Conservation (phyloP, 2,888 invertebrate species). For the Drosophila formosana region DNA sequence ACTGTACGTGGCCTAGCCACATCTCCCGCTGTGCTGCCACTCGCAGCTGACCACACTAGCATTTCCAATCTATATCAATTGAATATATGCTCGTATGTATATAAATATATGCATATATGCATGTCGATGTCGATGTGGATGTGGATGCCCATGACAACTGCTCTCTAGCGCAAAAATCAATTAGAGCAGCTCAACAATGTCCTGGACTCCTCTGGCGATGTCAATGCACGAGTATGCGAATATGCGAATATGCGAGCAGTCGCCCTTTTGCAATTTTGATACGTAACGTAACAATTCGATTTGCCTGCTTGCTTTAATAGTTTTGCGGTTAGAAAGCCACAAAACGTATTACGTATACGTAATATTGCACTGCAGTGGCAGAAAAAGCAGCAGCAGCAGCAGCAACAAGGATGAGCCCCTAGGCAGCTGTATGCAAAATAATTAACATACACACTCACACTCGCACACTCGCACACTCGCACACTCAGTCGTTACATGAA, state of each 20-base stretch:
- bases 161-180: slow-evolving; percentile 70
- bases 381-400: slow-evolving; percentile 51
- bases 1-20: slow-evolving; percentile 7
- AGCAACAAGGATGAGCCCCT: slow-evolving; percentile 25
- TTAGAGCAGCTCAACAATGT: slow-evolving; percentile 67
- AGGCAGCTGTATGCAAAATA: slow-evolving; percentile 75
- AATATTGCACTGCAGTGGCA: slow-evolving; percentile 69
- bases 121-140: neutral
- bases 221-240: slow-evolving; percentile 2
- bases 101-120: neutral
- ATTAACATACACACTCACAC: slow-evolving; percentile 66
- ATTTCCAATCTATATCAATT: slow-evolving; percentile 46
- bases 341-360: slow-evolving; percentile 78
- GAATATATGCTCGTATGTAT: slow-evolving; percentile 23
- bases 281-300: slow-evolving; percentile 70
- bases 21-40: slow-evolving; percentile 2
- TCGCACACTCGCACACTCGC: slow-evolving; percentile 20
- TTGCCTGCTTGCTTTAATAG: slow-evolving; percentile 80
- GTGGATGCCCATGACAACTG: slow-evolving; percentile 54
- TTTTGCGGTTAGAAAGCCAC: slow-evolving; percentile 77
- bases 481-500: slow-evolving; percentile 10
- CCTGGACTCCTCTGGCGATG: slow-evolving; percentile 26
- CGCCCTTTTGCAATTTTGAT: slow-evolving; percentile 59
- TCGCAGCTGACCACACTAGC: slow-evolving; percentile 8
- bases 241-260: slow-evolving; percentile 11